Evolutionary conservation across 2,797 vertebrate species (phyloP), one percentile per base, ranked within the genome.

Genomic region (Odontamblyopus rebecca): DNA sequence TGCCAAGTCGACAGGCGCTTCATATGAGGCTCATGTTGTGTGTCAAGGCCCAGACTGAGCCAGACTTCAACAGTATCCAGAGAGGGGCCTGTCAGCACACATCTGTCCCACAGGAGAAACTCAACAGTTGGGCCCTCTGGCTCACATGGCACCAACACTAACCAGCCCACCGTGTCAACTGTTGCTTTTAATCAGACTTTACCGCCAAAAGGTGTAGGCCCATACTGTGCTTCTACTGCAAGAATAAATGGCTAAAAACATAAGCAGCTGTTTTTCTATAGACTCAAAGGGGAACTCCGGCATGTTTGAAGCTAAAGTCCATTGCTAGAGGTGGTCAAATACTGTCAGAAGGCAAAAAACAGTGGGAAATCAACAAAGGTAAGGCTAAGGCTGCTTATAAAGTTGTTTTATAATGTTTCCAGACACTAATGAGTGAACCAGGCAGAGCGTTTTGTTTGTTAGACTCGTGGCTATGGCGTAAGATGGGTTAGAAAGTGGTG

Each of bases 11-110:
- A 67, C 50, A 35, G 61, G 30, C 60, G 77, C 61, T 83, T 85
- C 77, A 79, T 72, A 80, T 75, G 73, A 78, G 77, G 67, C 74
- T 82, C 75, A 77, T 71, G 70, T 84, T 78, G 62, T 77, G 62
- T 78, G 70, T 82, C 67, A 71, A 62, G 29, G 8, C 0, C 50
- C 57, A 16, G 59, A 75, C 64, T 67, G 69, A 6, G 76, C 75
- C 65, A 64, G 75, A 74, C 64, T 68, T 70, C 7, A 75, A 83
- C 65, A 64, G 78, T 75, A 59, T 79, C 68, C 75, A 64, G 48
- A 70, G 51, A 69, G 66, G 27, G 1, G 71, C 65, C 68, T 86
- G 85, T 84, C 83, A 77, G 50, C 48, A 68, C 62, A 61, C 27
- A 65, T 75, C 71, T 16, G 79, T 38, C 59, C 82, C 67, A 51